Conservation (phyloP, 1,140 invertebrate genomes). For the Halyomorpha halys region DNA sequence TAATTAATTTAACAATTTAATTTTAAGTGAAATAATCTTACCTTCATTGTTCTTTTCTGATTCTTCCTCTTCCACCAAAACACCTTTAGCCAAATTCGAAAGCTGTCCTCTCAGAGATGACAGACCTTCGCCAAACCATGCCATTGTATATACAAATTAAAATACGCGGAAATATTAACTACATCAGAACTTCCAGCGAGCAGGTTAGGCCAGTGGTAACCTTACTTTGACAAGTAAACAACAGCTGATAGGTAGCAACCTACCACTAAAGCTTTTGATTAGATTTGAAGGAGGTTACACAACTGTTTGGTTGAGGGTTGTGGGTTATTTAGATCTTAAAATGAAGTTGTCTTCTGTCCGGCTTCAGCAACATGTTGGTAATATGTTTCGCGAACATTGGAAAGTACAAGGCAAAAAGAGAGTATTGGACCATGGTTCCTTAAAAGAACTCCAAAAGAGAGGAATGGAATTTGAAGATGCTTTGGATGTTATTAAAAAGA, state of each 20-base stretch:
- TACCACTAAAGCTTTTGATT: no score
- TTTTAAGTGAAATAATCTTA: no score
- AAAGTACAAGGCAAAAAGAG: conserved; percentile 46
- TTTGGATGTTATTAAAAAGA: conserved; percentile 22
- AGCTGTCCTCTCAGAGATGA: conserved; percentile 34
- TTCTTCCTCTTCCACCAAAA: conserved; percentile 29
- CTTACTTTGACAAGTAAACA: no score
- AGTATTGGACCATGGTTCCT: conserved; percentile 41
- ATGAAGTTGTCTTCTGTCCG: conserved; percentile 54
- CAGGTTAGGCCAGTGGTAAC: no score
- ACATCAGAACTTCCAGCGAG: no score
- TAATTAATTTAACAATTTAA: no score
- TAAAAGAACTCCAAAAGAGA: conserved; percentile 40
- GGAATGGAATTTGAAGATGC: conserved; percentile 39
- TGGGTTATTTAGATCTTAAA: conserved; percentile 24
- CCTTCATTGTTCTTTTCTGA: no score
- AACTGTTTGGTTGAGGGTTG: no score
- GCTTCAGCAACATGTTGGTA: conserved; percentile 52
- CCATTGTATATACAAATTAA: conserved; percentile 24
- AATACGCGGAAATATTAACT: neutral
- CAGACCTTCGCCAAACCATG: conserved; percentile 34
- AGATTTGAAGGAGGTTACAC: neutral
- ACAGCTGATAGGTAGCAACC: no score
- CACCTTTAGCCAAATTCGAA: conserved; percentile 34
- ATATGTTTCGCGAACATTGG: conserved; percentile 58